Conservation (phyloP, 2,797 vertebrate genomes). For the Tragelaphus oryx region DNA sequence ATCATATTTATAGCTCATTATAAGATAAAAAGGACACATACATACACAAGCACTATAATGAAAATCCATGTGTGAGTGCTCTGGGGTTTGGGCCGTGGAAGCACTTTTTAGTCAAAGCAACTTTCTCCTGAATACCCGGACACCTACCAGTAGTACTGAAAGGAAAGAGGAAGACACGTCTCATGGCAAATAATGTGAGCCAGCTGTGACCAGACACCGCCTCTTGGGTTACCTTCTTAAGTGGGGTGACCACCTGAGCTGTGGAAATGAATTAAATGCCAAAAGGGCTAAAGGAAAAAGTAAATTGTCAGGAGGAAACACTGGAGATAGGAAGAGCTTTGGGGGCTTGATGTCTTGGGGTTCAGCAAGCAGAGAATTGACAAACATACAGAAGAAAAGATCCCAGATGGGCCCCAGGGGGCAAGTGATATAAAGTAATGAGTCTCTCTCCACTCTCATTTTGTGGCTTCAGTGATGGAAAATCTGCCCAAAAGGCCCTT, state of each 20-base stretch:
- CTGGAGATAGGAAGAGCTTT: not conserved
- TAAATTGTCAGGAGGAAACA: not conserved
- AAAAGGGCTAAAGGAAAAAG: not conserved
- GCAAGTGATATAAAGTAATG: not conserved
- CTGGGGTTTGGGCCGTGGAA: not conserved
- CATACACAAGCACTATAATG: not conserved
- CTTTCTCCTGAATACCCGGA: not conserved
- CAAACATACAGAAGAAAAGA: not conserved
- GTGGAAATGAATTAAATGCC: not conserved
- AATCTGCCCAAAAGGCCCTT: not conserved
- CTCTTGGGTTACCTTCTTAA: not conserved
- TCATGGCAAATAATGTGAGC: not conserved
- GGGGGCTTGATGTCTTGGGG: not conserved
- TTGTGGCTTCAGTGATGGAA: slow-evolving; percentile 14
- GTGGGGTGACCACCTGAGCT: not conserved
- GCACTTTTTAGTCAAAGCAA: not conserved
- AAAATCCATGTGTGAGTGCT: not conserved
- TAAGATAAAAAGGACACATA: not conserved
- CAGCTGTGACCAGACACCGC: not conserved
- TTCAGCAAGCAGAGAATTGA: not conserved
- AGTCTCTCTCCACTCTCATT: not conserved
- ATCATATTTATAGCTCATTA: not conserved
- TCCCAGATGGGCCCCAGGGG: not conserved
- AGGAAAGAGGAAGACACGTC: not conserved
- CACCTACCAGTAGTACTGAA: not conserved